Base-by-base conservation (phyloP, 1,140 invertebrate species). In the Parasteatoda tepidariorum region DNA sequence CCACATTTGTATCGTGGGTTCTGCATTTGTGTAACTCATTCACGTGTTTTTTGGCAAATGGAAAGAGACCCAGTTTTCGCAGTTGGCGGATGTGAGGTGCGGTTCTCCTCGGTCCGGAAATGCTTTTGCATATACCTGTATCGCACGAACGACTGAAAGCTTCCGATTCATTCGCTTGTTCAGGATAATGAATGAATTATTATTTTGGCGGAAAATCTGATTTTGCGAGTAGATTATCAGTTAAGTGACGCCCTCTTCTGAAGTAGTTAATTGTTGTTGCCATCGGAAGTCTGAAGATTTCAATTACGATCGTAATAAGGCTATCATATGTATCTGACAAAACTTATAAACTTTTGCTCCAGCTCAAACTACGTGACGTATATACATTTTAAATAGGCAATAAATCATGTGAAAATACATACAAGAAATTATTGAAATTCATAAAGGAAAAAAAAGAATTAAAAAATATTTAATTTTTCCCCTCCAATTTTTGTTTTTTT, bases 111-210 rank as follows among this genome's bases (percentile, higher is more conserved):
- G 34, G 74, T 57, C 61, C 74, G 74, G 74, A 78, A 78, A 30
- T 66, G 74, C 34, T 66, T 59, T 48, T 61, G 55, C 71, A 38
- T 74, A 74, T 61, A 78, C 74, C 74, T 78, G 74, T 66, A 66
- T 31, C 15, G 74, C 74, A 78, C 74, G 74, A 66, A 78, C 22
- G 31, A 6, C 13, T 15, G 34, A 76, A 41, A 26, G 34, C 61
- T 78, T 78, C 74, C 74, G 74, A 78, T 66, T 66, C 73, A 26
- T 30, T n/a, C n/a, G 59, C 22, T 66, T 38, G 38, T 66, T 74
- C n/a, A 34, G 38, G 38, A 48, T 48, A 22, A 61, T 74, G 48
- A 78, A 54, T 62, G 73, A 76, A 76, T 76, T 76, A 76, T 71
- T 41, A 33, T 78, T 78, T 78, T 26, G 15, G 74, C 38, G 30